Evolutionary conservation across 2,113 vertebrate genomes (phyloP), one percentile per base, ranked within the genome.

Genomic region (Rafetus swinhoei): DNA sequence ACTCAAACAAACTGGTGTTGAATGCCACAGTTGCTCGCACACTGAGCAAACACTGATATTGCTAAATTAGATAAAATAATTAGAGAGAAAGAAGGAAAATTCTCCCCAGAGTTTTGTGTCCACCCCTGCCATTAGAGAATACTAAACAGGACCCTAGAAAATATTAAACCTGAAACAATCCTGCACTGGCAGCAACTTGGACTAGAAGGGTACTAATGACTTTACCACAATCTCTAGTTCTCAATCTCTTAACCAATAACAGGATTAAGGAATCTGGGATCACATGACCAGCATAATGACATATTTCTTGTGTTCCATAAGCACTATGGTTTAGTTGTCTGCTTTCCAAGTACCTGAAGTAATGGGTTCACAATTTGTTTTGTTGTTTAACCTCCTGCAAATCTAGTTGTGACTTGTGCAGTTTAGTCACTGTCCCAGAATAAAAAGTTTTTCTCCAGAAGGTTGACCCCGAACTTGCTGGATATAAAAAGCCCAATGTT

Each of bases 391-490:
- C 19, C 80, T 10, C 84, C 56, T 77, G 60, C 76, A 90, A 86
- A 83, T 3, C 16, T 7, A 87, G 39, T 3, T 90, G 84, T 54
- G 79, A 54, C 92, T 85, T 29, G 57, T 76, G 92, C 90, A 21
- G 3, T 77, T 95, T 88, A 94, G 52, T 65, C 45, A 59, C 80
- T 84, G 32, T 39, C 21, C 32, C n/a, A 85, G 62, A 92, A 92
- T 4, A 87, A 1, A 69, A 39, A 84, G 15, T 52, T 87, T 83
- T 91, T 91, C 57, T 82, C 35, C 82, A 84, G 86, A 88, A 85
- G 91, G 91, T 76, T 91, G 85, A 92, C 85, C 93, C 53, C 10
- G 72, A 94, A 60, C 29, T 87, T 92, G 39, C 6, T 76, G 80
- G 53, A 24, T 82, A 90, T 60, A 56, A 87, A 45, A 92, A 92